These are phyloP conservation scores for Babyrousa celebensis DNA, from an alignment of 2,797 vertebrate genomes.

Conservation along the genomic window DNA sequence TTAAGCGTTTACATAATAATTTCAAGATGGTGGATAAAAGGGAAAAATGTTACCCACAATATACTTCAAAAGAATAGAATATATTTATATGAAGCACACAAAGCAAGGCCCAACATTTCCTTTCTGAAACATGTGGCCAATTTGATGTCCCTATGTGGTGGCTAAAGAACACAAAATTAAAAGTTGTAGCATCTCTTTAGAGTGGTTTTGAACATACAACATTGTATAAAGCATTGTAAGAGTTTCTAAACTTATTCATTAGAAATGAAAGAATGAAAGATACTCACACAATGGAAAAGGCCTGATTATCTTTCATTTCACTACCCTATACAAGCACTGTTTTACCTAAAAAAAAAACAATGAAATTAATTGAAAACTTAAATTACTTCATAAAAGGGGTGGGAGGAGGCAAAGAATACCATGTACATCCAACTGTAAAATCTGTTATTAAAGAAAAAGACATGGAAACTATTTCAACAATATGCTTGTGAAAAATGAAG, in stretches of 20 bases:
- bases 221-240: constrained; percentile 52
- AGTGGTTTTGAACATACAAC: constrained; percentile 83
- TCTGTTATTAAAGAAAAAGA: constrained; percentile 77
- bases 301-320: constrained; percentile 71
- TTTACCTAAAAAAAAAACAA: constrained; percentile 65
- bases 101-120: constrained; percentile 82
- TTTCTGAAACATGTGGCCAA: constrained; percentile 86
- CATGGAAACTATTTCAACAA: constrained; percentile 80
- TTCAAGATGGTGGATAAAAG: constrained; percentile 88
- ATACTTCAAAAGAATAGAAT: constrained; percentile 88
- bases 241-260: constrained; percentile 74
- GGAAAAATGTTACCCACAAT: constrained; percentile 84
- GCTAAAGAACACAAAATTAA: constrained; percentile 81
- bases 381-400: constrained; percentile 71
- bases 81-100: constrained; percentile 84
- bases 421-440: constrained; percentile 68
- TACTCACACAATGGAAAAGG: not conserved
- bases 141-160: constrained; percentile 82
- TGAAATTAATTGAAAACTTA: constrained; percentile 77
- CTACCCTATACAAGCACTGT: constrained; percentile 23
- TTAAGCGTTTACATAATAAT: constrained; percentile 87
- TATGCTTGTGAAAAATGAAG: constrained; percentile 73
- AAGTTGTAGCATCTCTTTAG: constrained; percentile 76
- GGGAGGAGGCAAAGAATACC: constrained; percentile 51
- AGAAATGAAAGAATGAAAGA: constrained; percentile 71